Conservation (phyloP, 2,888 invertebrate genomes). For the Halocaridina rubra region DNA sequence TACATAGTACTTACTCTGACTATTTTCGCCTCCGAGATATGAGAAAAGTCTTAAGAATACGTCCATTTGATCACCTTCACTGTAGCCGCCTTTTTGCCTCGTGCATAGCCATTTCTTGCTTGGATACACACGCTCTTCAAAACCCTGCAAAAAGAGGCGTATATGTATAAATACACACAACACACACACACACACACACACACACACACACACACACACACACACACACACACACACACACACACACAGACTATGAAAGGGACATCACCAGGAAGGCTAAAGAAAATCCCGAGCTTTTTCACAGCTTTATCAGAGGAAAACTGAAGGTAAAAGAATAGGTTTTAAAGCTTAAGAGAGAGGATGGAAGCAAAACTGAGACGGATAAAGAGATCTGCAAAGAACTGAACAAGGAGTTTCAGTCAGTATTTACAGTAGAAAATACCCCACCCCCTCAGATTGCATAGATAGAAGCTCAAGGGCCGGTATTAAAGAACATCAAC, state of each 20-base stretch:
- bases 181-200: neutral
- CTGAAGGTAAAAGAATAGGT: neutral
- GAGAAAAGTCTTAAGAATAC: constrained; percentile 6
- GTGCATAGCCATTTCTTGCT: constrained; percentile 6
- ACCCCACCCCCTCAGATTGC: too few species aligned
- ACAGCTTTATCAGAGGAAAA: neutral
- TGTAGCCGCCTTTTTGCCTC: neutral
- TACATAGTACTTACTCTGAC: neutral
- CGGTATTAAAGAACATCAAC: too few species aligned
- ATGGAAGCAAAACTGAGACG: too few species aligned
- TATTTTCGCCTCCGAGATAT: constrained; percentile 7
- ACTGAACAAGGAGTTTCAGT: too few species aligned
- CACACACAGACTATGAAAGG: too few species aligned
- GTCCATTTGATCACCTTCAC: neutral
- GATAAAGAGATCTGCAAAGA: too few species aligned
- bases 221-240: neutral
- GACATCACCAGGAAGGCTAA: too few species aligned
- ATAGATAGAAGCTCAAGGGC: too few species aligned
- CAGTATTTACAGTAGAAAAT: too few species aligned
- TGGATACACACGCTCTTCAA: constrained; percentile 17
- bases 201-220: neutral
- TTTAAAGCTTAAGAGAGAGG: too few species aligned
- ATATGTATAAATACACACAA: neutral
- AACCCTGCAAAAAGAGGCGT: neutral
- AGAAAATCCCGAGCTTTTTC: too few species aligned